Evolutionary conservation across 2,888 invertebrate genomes (phyloP), one percentile per base, ranked within the genome.

Genomic region (Torymus auratus): DNA sequence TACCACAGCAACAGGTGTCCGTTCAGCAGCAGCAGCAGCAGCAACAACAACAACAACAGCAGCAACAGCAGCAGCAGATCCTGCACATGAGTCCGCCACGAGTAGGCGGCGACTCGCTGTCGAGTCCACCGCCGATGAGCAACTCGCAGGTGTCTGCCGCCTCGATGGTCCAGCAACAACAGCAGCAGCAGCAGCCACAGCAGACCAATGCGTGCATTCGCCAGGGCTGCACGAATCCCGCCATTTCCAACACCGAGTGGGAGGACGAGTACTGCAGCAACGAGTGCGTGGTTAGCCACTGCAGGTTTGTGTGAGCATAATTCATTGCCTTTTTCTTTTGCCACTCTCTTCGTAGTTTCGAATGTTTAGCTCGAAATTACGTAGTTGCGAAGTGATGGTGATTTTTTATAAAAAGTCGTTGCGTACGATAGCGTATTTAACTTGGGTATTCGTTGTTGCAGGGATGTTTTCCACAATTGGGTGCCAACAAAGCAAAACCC

Each of bases 201-300:
- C 87, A 87, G 55, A 84, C 89, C 82, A 87, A 89, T 80, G 86
- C 95, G 80, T 97, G 97, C 92, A 96, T 97, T 88, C 95, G 98
- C 83, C 95, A 95, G 88, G 97, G 97, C 85, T 98, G 98, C 91
- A 95, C 95, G 83, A 98, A 98, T 92, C 95, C 95, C 64, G 97
- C 98, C 84, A 95, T 97, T 87, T 94, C 96, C 85, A 97, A 96
- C 92, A 95, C 95, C 84, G 97, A 97, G 92, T 98, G 98, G 98
- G 98, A 98, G 91, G 97, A 97, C 91, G 98, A 98, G 91, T 98
- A 98, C 91, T 98, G 98, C 93, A 97, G 97, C 92, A 98, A 97
- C 92, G 97, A 98, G 91, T 98, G 98, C 92, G 98, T 98, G 84
- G 97, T 98, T 91, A 96, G 95, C 91, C 98, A 98, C 92, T 98